Base-by-base conservation (phyloP, 1,140 invertebrate genomes). In the Drosophila pandora region DNA sequence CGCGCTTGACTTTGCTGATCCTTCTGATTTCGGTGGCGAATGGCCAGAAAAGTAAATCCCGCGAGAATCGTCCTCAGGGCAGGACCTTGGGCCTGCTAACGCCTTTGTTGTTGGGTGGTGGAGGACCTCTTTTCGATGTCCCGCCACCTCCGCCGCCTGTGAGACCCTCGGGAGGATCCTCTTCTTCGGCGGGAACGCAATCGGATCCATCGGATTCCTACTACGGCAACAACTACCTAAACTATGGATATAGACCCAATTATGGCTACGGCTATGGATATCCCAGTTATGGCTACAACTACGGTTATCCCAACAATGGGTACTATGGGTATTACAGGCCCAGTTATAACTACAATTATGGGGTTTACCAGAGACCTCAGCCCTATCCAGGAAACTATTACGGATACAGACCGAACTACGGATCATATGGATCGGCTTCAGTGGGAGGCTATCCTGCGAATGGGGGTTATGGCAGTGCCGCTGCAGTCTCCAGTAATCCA, bases 61-160 rank as follows among this genome's bases (percentile, higher is more conserved):
- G 48, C 8, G 6, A 45, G 2, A 47, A 58, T 13, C 63, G 52
- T 8, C 39, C 65, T 0, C 71, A 90, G 48, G 85, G 84, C 48
- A 68, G 90, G 17, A 91, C 90, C 0, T 23, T 91, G 48, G 90
- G 90, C 1, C 32, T 91, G 9, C 34, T 91, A 17, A 64, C 79
- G 0, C 90, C 90, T 3, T 41, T 91, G 3, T 47, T 90, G 4
- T 45, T 83, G n/a, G 72, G 72, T 2, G 52, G 53, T 4, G 58
- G 56, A 30, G 63, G 54, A 0, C 21, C 67, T 0, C 52, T 89
- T 8, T 79, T 54, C 8, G 85, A 89, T 71, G 69, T 57, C 6
- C 79, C 84, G 10, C 48, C 55, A 8, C 62, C 59, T 0, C 25
- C 17, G 22, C 43, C 45, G 4, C 63, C 63, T 10, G 32, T 67